Evolutionary conservation across 2,888 invertebrate species (phyloP).

Genomic region (Ennomos erosarius): DNA sequence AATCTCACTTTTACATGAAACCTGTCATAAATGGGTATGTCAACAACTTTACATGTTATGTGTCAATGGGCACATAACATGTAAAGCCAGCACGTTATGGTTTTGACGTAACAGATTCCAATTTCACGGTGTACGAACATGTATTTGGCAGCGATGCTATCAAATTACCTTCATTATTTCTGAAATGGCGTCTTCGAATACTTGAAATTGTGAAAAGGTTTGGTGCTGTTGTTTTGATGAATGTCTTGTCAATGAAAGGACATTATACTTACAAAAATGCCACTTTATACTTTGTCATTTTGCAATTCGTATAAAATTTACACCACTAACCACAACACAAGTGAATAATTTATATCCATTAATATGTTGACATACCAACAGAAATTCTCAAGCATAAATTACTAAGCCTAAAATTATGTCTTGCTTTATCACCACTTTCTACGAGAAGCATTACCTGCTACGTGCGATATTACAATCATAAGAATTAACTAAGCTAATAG

Average conservation of each 20-base stretch:
- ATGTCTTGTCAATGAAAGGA: not conserved
- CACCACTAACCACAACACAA: no score
- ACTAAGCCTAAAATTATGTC: no score
- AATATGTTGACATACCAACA: no score
- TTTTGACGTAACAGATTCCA: constrained; percentile 39
- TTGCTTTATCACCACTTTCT: constrained; percentile 8
- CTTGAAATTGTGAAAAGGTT: constrained; percentile 1
- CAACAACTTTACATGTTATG: no score
- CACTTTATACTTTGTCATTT: no score
- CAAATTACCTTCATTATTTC: constrained; percentile 29
- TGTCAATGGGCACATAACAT: constrained; percentile 23
- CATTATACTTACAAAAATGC: no score
- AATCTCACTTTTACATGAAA: constrained; percentile 20
- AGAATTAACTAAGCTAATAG: no score
- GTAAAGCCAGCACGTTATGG: constrained; percentile 24
- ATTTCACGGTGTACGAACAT: constrained; percentile 40
- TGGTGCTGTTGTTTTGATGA: not conserved
- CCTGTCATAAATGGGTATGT: constrained; percentile 24
- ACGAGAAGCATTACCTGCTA: constrained; percentile 6
- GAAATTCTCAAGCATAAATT: no score
- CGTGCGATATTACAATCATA: no score
- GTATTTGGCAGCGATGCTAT: constrained; percentile 26
- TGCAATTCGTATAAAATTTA: no score
- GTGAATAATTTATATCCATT: no score
- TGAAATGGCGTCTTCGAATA: constrained; percentile 24